A percentile compares a stretch with the other conserved stretches of the same genome.
phyloP scores from a whole-genome alignment of 2,888 invertebrate genomes.

The Linnaemya tessellans region DNA sequence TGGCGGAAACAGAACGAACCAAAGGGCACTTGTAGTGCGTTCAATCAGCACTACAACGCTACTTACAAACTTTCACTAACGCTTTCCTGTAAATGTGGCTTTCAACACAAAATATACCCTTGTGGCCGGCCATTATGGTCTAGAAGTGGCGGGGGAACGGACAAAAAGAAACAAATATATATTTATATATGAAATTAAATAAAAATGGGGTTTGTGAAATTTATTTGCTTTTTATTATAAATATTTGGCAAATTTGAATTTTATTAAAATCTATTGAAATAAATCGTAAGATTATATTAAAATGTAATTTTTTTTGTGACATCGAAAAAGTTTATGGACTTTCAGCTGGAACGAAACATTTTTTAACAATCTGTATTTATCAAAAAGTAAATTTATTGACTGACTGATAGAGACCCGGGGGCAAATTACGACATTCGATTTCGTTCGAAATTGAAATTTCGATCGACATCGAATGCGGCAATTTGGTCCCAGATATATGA shows the following conservation, averaged over 20 bases:
- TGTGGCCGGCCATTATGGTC: conserved; percentile 70
- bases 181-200: background rate
- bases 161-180: background rate
- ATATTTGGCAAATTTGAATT: conserved; percentile 56
- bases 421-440: too few relatives aligned
- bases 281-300: background rate
- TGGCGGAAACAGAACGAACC: conserved; percentile 31
- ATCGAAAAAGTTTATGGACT: background rate
- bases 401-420: too few relatives aligned
- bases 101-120: conserved; percentile 67
- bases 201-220: conserved; percentile 24
- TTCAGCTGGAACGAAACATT: too few relatives aligned
- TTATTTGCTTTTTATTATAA: conserved; percentile 60
- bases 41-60: conserved; percentile 20
- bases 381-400: too few relatives aligned
- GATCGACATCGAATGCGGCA: too few relatives aligned
- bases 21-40: conserved; percentile 14
- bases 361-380: too few relatives aligned
- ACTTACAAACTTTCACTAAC: conserved; percentile 42
- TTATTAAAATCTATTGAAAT: conserved; percentile 49
- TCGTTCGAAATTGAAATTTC: too few relatives aligned
- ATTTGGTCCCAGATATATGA: too few relatives aligned
- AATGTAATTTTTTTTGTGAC: background rate
- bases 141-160: conserved; percentile 12
- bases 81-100: conserved; percentile 61